These are phyloP conservation scores for Antigone vipio DNA, from an alignment of 2,113 vertebrate genomes.

Conservation along the genomic window DNA sequence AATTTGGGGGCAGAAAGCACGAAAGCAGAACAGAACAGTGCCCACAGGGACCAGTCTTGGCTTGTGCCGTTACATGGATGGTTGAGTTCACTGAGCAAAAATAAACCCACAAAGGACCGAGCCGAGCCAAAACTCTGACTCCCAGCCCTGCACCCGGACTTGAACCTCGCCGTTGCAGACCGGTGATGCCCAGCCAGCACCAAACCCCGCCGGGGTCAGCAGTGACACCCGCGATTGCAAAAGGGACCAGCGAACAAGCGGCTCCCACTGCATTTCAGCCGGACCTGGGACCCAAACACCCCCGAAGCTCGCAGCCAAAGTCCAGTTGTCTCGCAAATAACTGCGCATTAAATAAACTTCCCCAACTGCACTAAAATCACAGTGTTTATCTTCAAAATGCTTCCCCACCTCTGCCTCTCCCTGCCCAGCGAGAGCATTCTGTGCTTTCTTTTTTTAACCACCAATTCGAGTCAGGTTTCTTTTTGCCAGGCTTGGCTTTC, in stretches of 20 bases:
- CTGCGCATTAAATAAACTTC: not conserved
- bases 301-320: not conserved
- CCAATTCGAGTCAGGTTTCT: not conserved
- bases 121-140: not conserved
- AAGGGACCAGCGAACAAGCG: not conserved
- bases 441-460: not conserved
- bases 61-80: not conserved
- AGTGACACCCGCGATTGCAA: not conserved
- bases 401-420: constrained; percentile 27
- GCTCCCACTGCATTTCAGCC: not conserved
- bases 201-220: not conserved
- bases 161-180: accelerated
- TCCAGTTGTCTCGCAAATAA: not conserved
- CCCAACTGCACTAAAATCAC: not conserved
- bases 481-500: not conserved
- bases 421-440: not conserved
- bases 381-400: not conserved
- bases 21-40: not conserved
- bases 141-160: not conserved
- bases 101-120: not conserved
- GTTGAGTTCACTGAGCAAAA: not conserved
- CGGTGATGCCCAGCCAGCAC: not conserved
- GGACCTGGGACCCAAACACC: not conserved
- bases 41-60: not conserved
- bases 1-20: not conserved